These are phyloP conservation scores for Megalops cyprinoides DNA, from an alignment of 2,797 vertebrate species.

Conservation along the genomic window DNA sequence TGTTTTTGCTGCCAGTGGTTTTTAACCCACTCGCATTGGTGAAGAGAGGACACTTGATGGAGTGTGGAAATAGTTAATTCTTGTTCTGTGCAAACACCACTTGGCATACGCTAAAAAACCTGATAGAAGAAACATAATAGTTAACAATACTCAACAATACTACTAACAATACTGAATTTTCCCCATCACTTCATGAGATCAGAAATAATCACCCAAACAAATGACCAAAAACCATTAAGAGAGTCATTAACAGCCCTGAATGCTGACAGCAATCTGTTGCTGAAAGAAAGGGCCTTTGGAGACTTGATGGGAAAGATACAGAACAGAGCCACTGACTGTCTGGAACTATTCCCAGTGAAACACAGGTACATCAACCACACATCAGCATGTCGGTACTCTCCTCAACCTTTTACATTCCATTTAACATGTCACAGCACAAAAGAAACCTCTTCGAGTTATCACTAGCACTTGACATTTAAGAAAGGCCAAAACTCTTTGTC, in stretches of 20 bases:
- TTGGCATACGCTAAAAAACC: too few species aligned
- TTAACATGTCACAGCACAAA: background rate
- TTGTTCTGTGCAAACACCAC: too few species aligned
- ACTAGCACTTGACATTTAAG: background rate
- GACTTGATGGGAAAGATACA: background rate
- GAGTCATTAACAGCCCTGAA: background rate
- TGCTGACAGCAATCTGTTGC: background rate
- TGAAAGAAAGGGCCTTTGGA: background rate
- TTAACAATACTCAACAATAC: too few species aligned
- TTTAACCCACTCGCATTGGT: too few species aligned
- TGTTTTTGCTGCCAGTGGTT: background rate
- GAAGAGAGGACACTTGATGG: too few species aligned
- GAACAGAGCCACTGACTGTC: background rate
- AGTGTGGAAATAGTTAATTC: too few species aligned
- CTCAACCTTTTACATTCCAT: too few species aligned
- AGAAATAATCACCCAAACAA: too few species aligned
- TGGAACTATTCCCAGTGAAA: background rate
- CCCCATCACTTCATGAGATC: too few species aligned
- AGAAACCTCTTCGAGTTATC: constrained; percentile 14
- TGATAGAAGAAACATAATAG: too few species aligned
- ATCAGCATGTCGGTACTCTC: too few species aligned
- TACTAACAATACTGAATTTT: too few species aligned
- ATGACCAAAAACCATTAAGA: background rate
- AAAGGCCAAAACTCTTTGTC: background rate
- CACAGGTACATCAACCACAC: background rate